These are phyloP conservation scores for Colletes latitarsis DNA, from an alignment of 1,140 invertebrate species.

Conservation along the genomic window DNA sequence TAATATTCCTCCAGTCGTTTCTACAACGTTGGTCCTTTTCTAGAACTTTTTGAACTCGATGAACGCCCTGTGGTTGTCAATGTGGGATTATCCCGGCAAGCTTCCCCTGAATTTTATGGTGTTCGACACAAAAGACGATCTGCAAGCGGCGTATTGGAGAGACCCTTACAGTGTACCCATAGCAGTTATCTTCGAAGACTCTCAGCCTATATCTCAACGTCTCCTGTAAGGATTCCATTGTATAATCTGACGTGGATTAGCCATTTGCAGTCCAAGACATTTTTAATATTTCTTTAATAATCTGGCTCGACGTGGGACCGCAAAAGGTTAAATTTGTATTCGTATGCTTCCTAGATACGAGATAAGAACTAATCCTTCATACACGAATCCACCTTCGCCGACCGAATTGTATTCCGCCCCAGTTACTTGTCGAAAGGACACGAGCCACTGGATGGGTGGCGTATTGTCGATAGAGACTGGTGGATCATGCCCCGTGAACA, in stretches of 20 bases:
- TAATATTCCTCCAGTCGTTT: background rate
- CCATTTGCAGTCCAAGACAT: background rate
- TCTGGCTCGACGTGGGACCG: background rate
- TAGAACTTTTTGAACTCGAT: conserved; percentile 85
- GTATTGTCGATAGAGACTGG: conserved; percentile 85
- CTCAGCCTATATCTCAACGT: conserved; percentile 79
- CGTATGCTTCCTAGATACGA: conserved; percentile 82
- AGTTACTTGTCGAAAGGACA: conserved; percentile 85
- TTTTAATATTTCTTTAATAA: background rate
- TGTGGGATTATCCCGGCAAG: conserved; percentile 80
- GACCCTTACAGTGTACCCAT: conserved; percentile 85
- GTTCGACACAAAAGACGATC: conserved; percentile 85
- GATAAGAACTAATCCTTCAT: conserved; percentile 87
- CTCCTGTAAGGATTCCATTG: conserved; percentile 84
- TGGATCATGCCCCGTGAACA: conserved; percentile 87
- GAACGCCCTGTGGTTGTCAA: conserved; percentile 82
- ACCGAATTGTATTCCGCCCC: conserved; percentile 84
- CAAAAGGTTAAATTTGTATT: background rate
- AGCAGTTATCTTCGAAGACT: conserved; percentile 86
- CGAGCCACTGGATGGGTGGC: conserved; percentile 83
- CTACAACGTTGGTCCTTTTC: conserved; percentile 52
- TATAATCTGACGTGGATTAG: too few relatives aligned
- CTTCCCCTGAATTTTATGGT: conserved; percentile 84
- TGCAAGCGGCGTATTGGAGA: conserved; percentile 86
- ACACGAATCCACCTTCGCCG: conserved; percentile 84